Conservation (phyloP, 92 coral and sea anemone species). For the Phenganax marumi region DNA sequence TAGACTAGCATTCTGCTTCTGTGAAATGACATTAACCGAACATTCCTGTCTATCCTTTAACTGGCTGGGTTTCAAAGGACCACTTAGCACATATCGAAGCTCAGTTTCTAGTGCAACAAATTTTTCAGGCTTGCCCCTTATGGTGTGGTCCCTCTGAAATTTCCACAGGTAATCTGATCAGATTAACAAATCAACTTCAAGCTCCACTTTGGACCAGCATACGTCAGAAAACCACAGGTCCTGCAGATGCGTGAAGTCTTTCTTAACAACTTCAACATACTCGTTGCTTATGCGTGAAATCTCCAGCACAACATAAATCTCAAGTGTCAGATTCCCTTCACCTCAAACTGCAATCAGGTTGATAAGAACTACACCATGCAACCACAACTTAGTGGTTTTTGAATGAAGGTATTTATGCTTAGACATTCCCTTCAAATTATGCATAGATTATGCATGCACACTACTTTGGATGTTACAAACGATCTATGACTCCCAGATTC, state of each 20-base stretch:
- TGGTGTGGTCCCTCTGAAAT: conserved; percentile 8
- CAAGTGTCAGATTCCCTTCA: conserved; percentile 14
- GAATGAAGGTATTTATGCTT: conserved; percentile 34
- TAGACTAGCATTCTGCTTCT: conserved; percentile 1
- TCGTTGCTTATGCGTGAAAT: conserved; percentile 48
- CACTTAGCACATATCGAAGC: background rate
- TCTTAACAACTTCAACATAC: conserved; percentile 44
- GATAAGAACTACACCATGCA: conserved; percentile 11
- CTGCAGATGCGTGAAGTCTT: conserved; percentile 49
- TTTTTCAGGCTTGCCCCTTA: no score
- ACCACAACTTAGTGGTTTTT: background rate
- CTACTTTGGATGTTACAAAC: conserved; percentile 43
- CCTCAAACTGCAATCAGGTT: conserved; percentile 34
- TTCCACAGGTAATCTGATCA: conserved; percentile 23
- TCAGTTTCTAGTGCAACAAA: no score
- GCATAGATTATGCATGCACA: background rate
- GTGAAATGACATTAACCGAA: conserved; percentile 14
- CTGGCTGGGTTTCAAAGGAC: background rate
- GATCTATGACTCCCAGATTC: conserved; percentile 52
- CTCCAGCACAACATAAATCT: conserved; percentile 54
- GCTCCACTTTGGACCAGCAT: background rate
- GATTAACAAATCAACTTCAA: conserved; percentile 12
- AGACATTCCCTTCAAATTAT: conserved; percentile 38
- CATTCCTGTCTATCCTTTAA: background rate
- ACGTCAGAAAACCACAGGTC: conserved; percentile 58